phyloP scores from a whole-genome alignment of 2,113 vertebrate genomes.

The Silurus glanis region DNA sequence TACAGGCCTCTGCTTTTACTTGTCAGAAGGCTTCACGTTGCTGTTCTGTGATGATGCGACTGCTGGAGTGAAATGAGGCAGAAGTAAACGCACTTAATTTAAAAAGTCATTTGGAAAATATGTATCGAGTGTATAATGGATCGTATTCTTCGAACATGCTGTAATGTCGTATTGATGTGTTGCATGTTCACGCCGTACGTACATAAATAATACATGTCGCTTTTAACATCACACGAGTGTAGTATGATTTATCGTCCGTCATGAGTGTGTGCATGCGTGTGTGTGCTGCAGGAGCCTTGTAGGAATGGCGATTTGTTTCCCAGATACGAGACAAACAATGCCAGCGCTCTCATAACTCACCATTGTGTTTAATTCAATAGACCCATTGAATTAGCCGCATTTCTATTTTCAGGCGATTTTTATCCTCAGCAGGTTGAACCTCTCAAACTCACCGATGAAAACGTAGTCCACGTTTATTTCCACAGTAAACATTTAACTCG shows the following conservation, averaged over 20 bases:
- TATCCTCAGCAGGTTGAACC: not conserved
- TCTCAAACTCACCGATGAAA: slow-evolving; percentile 29
- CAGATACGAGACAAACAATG: slow-evolving; percentile 30
- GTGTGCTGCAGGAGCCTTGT: not conserved
- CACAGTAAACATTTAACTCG: slow-evolving; percentile 40
- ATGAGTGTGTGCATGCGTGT: not conserved
- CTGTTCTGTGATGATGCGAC: not conserved
- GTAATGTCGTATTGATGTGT: not conserved
- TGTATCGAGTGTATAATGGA: not conserved
- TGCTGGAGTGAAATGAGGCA: not conserved
- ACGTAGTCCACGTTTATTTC: slow-evolving; percentile 11
- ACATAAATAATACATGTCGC: not conserved
- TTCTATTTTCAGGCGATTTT: slow-evolving; percentile 47
- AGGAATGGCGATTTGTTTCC: slow-evolving; percentile 37
- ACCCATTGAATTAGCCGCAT: slow-evolving; percentile 34
- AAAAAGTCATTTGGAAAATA: not conserved
- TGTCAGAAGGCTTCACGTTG: not conserved
- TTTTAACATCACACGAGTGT: not conserved
- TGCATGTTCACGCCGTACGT: not conserved
- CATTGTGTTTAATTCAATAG: slow-evolving; percentile 56
- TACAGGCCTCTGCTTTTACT: no score
- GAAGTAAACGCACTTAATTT: slow-evolving; percentile 2
- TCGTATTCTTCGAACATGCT: not conserved
- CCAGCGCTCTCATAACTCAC: slow-evolving; percentile 28
- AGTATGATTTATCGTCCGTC: slow-evolving; percentile 5